Evolutionary conservation across 2,888 invertebrate genomes (phyloP).

Genomic region (Drosophila nigricruria): DNA sequence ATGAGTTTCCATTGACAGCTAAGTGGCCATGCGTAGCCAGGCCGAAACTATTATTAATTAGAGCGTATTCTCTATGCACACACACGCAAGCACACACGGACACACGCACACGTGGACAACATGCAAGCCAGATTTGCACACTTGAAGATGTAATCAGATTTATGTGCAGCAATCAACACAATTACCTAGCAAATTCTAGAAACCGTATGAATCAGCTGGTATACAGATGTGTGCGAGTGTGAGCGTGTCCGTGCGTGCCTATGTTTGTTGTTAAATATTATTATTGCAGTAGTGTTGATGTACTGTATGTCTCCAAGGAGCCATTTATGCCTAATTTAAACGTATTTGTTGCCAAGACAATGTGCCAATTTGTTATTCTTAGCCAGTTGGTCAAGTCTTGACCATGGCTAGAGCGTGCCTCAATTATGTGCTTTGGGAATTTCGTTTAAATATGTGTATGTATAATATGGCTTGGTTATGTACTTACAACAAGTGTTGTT

Average conservation of each 20-base stretch:
- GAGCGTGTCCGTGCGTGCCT: conserved; percentile 15
- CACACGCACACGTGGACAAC: conserved; percentile 12
- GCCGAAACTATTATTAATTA: conserved; percentile 69
- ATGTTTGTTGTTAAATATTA: conserved; percentile 68
- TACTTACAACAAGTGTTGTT: conserved; percentile 15
- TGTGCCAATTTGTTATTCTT: conserved; percentile 53
- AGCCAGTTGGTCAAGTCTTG: conserved; percentile 21
- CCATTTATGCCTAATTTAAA: conserved; percentile 67
- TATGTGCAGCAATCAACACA: conserved; percentile 72
- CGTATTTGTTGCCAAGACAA: conserved; percentile 64
- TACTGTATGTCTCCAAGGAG: conserved; percentile 58
- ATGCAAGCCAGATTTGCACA: conserved; percentile 8
- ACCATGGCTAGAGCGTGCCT: conserved; percentile 10
- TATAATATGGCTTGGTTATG: conserved; percentile 13
- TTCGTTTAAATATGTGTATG: conserved; percentile 27
- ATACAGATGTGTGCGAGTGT: neutral
- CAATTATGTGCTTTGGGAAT: conserved; percentile 19
- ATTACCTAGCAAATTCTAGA: conserved; percentile 57
- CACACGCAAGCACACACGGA: conserved; percentile 15
- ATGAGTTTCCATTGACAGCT: conserved; percentile 66
- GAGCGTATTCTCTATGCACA: conserved; percentile 43
- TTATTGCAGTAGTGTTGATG: conserved; percentile 67
- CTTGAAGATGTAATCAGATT: conserved; percentile 56
- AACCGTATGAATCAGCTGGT: conserved; percentile 22
- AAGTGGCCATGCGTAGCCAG: conserved; percentile 41